A percentile compares a stretch with the other conserved stretches of the same genome.
Conservation (phyloP, 2,113 vertebrate genomes). For the Tachysurus fulvidraco region DNA sequence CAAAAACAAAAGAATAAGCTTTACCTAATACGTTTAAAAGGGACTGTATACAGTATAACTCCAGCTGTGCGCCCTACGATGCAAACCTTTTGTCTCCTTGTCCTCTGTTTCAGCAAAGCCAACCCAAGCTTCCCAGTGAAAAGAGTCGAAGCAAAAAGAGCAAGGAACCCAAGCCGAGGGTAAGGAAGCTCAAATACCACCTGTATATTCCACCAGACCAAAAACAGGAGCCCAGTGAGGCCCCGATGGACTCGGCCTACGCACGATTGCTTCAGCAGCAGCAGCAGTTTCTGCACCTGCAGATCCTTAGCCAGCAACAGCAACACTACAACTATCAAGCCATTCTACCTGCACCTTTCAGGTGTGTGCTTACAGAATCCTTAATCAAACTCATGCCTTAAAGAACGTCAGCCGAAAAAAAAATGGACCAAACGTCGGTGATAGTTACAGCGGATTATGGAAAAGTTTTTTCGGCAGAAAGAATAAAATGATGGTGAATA, state of each 20-base stretch:
- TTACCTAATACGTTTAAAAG: not conserved
- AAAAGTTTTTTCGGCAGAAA: not conserved
- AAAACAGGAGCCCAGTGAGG: constrained; percentile 88
- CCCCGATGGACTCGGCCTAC: constrained; percentile 94
- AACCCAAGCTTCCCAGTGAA: constrained; percentile 84
- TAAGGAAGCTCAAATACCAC: constrained; percentile 96
- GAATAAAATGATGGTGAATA: not conserved
- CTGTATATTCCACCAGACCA: constrained; percentile 98
- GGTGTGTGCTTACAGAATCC: constrained; percentile 73
- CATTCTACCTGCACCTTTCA: constrained; percentile 80
- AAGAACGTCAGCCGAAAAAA: not conserved
- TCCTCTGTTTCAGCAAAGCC: constrained; percentile 81
- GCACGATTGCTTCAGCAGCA: constrained; percentile 95
- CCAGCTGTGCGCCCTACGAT: constrained; percentile 3
- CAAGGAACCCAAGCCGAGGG: constrained; percentile 88
- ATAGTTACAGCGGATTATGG: too few relatives aligned
- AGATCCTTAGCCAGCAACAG: constrained; percentile 97
- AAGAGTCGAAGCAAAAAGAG: constrained; percentile 94
- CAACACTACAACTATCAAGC: constrained; percentile 90
- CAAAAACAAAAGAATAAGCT: not conserved
- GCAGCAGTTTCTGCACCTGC: constrained; percentile 96
- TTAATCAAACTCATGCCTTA: not conserved
- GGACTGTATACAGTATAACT: not conserved
- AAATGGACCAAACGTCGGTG: too few relatives aligned
- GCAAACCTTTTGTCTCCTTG: constrained; percentile 48